Conservation (phyloP, 2,797 vertebrate species). For the Pseudocheirus occidentalis region DNA sequence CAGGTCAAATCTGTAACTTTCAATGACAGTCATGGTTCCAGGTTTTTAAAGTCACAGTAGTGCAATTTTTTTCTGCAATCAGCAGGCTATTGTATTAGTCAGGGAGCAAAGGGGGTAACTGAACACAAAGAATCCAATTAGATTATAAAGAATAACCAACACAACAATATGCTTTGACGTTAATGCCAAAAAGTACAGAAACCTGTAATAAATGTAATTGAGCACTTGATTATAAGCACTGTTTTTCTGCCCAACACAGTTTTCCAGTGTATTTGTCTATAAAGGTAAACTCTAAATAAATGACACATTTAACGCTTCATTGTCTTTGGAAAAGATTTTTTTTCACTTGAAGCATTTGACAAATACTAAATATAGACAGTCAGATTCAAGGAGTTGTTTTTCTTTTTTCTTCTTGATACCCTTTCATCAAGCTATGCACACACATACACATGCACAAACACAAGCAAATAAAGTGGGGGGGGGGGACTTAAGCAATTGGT, state of each 20-base stretch:
- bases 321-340: conserved; percentile 69
- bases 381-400: conserved; percentile 70
- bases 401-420: conserved; percentile 50
- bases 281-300: conserved; percentile 81
- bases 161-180: conserved; percentile 73
- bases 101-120: conserved; percentile 39
- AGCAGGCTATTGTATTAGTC: conserved; percentile 72
- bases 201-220: conserved; percentile 80
- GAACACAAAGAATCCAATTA: conserved; percentile 76
- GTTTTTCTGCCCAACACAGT: conserved; percentile 78
- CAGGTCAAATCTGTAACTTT: conserved; percentile 58
- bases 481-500: conserved; percentile 63
- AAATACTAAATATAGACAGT: conserved; percentile 64
- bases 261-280: conserved; percentile 80
- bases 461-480: conserved; percentile 45
- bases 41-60: conserved; percentile 79
- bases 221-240: conserved; percentile 75
- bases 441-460: neutral
- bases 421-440: conserved; percentile 15
- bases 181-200: conserved; percentile 81
- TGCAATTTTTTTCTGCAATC: conserved; percentile 74
- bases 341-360: conserved; percentile 69
- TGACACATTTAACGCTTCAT: conserved; percentile 75
- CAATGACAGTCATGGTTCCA: conserved; percentile 66
- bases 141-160: conserved; percentile 73